Conservation (phyloP, 1,140 invertebrate species). For the Zaprionus taronus region DNA sequence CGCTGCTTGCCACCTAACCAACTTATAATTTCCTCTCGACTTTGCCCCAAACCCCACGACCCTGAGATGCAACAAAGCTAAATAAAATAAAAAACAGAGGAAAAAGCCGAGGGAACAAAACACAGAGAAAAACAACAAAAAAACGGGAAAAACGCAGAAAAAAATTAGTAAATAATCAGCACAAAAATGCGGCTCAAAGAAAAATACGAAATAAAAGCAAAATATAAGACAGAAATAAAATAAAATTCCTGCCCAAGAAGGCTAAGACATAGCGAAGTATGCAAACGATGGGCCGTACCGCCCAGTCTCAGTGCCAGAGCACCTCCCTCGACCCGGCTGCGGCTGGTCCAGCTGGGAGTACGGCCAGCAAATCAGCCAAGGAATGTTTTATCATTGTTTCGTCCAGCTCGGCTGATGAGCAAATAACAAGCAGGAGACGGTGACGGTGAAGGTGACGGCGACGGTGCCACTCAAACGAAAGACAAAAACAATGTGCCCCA, state of each 20-base stretch:
- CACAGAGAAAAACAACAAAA: background rate
- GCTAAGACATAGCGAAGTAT: slow-evolving; percentile 59
- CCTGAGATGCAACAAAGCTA: background rate
- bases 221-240: slow-evolving; percentile 34
- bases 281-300: slow-evolving; percentile 38
- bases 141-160: background rate
- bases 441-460: background rate
- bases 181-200: slow-evolving; percentile 27
- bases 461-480: background rate
- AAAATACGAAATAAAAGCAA: slow-evolving; percentile 6
- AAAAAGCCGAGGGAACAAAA: background rate
- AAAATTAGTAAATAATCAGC: slow-evolving; percentile 40
- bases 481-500: slow-evolving; percentile 2
- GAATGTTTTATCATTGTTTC: slow-evolving; percentile 35
- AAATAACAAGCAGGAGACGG: slow-evolving; percentile 29
- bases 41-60: background rate
- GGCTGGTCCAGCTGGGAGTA: background rate
- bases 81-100: too few relatives aligned
- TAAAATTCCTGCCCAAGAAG: slow-evolving; percentile 58
- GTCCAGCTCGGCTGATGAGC: slow-evolving; percentile 2
- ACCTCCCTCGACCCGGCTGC: background rate
- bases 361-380: slow-evolving; percentile 29
- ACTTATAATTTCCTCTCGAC: slow-evolving; percentile 27
- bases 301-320: background rate
- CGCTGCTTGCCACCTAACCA: slow-evolving; percentile 27